Conservation (phyloP, 1,140 invertebrate species). For the Conus ventricosus region DNA sequence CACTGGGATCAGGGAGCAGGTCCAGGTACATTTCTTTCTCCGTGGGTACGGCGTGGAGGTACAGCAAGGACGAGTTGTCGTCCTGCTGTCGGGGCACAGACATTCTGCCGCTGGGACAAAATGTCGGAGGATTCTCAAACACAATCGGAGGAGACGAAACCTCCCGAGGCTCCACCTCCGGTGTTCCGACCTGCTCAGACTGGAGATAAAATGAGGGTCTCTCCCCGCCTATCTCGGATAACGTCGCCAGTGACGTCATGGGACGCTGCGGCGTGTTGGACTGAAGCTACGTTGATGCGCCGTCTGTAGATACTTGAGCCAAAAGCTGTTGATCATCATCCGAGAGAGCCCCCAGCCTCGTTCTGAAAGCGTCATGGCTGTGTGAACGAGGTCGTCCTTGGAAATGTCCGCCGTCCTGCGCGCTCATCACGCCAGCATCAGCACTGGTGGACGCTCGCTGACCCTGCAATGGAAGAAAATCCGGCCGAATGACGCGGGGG, state of each 20-base stretch:
- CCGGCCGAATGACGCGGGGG: not conserved
- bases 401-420: not conserved
- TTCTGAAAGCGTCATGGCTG: slow-evolving; percentile 15
- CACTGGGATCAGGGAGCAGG: not conserved
- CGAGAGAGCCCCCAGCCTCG: slow-evolving; percentile 8
- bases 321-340: slow-evolving; percentile 16
- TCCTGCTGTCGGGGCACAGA: not conserved
- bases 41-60: not conserved
- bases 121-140: not conserved
- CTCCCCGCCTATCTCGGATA: not conserved
- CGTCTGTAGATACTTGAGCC: not conserved
- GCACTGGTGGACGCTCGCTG: not conserved
- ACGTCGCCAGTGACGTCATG: too few relatives aligned
- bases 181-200: not conserved
- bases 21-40: slow-evolving; percentile 4
- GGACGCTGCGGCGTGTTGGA: not conserved
- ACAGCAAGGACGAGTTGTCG: not conserved
- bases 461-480: not conserved
- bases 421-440: not conserved
- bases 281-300: not conserved
- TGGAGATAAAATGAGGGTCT: not conserved
- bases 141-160: not conserved
- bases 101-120: not conserved
- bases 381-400: not conserved
- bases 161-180: not conserved